phyloP scores from a whole-genome alignment of 2,888 invertebrate species.

The Steromphala cineraria region DNA sequence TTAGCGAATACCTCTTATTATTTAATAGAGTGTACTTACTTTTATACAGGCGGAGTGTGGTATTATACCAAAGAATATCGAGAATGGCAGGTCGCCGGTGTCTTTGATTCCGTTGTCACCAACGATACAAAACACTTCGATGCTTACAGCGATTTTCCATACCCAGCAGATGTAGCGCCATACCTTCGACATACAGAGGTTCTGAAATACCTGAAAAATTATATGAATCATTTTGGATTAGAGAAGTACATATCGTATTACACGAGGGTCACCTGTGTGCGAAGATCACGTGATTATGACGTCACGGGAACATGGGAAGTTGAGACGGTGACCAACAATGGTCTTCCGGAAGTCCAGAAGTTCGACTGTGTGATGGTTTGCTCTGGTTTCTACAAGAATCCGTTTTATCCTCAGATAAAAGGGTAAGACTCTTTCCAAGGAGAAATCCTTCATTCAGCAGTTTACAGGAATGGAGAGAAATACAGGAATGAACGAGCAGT shows the following conservation, averaged over 20 bases:
- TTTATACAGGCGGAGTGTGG: conserved; percentile 2
- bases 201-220: background rate
- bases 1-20: too few species aligned
- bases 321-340: background rate
- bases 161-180: background rate
- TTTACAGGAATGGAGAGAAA: background rate
- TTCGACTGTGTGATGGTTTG: background rate
- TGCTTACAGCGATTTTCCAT: conserved; percentile 1
- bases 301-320: background rate
- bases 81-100: background rate
- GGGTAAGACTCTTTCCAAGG: background rate
- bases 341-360: background rate
- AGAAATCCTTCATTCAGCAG: background rate
- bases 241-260: background rate
- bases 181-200: background rate
- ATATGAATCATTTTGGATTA: background rate
- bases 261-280: background rate
- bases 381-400: conserved; percentile 1
- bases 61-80: background rate
- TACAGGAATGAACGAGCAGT: too few species aligned
- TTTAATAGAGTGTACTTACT: too few species aligned
- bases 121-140: background rate
- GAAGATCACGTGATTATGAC: background rate
- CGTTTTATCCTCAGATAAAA: background rate
- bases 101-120: background rate